Conservation (phyloP, 2,797 vertebrate species). For the Platalea minor region DNA sequence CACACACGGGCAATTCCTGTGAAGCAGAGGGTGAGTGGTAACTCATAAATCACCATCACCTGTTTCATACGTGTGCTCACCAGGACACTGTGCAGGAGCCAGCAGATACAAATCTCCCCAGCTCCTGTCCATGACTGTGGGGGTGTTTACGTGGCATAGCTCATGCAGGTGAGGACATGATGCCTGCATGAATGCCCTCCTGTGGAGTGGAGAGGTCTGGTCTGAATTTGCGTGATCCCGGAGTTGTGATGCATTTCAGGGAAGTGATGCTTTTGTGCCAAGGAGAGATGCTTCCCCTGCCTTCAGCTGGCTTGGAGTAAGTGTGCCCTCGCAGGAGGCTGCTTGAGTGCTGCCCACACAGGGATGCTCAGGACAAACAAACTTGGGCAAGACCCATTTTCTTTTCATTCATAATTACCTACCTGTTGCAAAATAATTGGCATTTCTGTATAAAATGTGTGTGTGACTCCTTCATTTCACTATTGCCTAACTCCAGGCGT, state of each 20-base stretch:
- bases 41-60: background rate
- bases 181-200: background rate
- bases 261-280: background rate
- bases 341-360: background rate
- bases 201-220: background rate
- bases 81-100: rapidly evolving
- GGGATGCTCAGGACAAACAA: background rate
- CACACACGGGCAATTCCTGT: background rate
- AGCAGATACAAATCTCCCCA: background rate
- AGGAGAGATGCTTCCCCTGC: background rate
- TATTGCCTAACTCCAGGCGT: background rate
- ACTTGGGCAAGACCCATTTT: background rate
- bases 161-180: background rate
- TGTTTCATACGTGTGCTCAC: rapidly evolving
- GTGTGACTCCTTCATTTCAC: background rate
- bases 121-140: background rate
- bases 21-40: background rate
- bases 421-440: background rate
- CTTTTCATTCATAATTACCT: background rate
- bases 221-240: background rate
- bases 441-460: background rate
- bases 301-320: background rate
- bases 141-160: background rate
- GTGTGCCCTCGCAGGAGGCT: background rate
- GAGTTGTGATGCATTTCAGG: background rate